phyloP scores from a whole-genome alignment of 1,140 invertebrate species.

The Tyrophagus putrescentiae region DNA sequence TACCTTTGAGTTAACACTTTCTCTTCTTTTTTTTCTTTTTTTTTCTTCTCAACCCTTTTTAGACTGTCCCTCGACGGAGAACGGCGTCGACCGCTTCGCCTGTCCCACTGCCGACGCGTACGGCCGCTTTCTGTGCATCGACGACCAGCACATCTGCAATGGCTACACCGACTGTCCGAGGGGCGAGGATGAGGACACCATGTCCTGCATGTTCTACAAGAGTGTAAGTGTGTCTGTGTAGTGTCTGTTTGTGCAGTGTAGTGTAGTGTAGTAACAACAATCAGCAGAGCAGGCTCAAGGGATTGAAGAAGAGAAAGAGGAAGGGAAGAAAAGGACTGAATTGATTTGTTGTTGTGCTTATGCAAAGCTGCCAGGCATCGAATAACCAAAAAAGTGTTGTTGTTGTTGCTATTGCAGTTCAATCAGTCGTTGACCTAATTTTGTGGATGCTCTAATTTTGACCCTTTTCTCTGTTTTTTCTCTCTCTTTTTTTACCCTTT shows the following conservation, averaged over 20 bases:
- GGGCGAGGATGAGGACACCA: constrained; percentile 79
- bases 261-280: too few relatives aligned
- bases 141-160: constrained; percentile 85
- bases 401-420: constrained; percentile 17
- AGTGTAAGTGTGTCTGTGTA: constrained; percentile 54
- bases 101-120: constrained; percentile 76
- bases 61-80: constrained; percentile 82
- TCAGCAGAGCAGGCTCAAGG: too few relatives aligned
- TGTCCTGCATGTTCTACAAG: constrained; percentile 90
- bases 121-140: constrained; percentile 82
- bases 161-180: constrained; percentile 84
- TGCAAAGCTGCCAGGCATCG: too few relatives aligned
- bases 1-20: not conserved
- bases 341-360: too few relatives aligned
- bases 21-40: constrained; percentile 25
- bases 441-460: not conserved
- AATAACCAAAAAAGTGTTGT: constrained; percentile 11
- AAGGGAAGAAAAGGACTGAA: too few relatives aligned
- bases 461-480: constrained; percentile 12
- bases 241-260: too few relatives aligned
- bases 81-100: constrained; percentile 83
- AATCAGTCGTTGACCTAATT: constrained; percentile 22
- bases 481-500: constrained; percentile 35
- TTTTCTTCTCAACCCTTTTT: constrained; percentile 30
- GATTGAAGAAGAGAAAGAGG: too few relatives aligned